Conservation (phyloP, 1,140 invertebrate species). For the Plectrocnemia conspersa region DNA sequence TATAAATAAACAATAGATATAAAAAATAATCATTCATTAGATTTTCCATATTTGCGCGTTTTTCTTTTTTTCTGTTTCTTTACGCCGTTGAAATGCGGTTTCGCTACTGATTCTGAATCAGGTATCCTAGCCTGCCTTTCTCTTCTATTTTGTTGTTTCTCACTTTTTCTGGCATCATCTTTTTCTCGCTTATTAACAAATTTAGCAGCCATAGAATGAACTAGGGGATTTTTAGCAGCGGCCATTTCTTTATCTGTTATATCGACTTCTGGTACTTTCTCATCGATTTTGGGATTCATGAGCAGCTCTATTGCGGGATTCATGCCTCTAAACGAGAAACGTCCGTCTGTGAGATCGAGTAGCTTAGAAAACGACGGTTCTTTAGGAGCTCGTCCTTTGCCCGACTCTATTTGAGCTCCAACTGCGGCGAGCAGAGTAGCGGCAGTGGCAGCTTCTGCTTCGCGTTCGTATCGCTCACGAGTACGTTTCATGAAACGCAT, state of each 20-base stretch:
- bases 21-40: constrained; percentile 10
- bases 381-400: constrained; percentile 62
- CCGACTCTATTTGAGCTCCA: constrained; percentile 55
- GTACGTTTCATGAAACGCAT: constrained; percentile 91
- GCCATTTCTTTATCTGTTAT: constrained; percentile 69
- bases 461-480: constrained; percentile 73
- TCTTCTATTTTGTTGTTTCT: constrained; percentile 12
- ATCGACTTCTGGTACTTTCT: constrained; percentile 53
- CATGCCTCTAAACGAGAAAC: constrained; percentile 82
- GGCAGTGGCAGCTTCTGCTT: constrained; percentile 56
- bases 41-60: constrained; percentile 22
- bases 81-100: constrained; percentile 7
- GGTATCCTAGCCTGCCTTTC: background rate
- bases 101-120: background rate
- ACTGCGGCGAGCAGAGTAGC: constrained; percentile 53
- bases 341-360: constrained; percentile 70
- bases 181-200: constrained; percentile 21
- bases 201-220: constrained; percentile 24
- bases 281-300: constrained; percentile 39
- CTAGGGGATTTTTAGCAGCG: constrained; percentile 38
- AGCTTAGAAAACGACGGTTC: constrained; percentile 73
- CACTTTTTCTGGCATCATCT: constrained; percentile 9
- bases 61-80: constrained; percentile 20
- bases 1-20: background rate
- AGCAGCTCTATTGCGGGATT: constrained; percentile 75